phyloP scores from a whole-genome alignment of 2,888 invertebrate genomes.

The Latrodectus elegans region DNA sequence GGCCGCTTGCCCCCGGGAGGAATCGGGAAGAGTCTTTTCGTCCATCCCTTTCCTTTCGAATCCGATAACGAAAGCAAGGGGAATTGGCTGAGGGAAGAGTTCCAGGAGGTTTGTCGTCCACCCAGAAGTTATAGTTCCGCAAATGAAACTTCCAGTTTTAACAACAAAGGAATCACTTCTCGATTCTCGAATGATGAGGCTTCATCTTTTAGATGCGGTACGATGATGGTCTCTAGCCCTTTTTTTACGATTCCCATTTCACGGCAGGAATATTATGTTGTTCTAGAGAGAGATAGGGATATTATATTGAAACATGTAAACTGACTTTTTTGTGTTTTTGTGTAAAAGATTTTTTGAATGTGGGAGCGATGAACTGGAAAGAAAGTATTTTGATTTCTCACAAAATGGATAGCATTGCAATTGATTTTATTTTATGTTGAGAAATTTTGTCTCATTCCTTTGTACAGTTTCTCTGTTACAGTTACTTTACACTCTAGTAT shows the following conservation, averaged over 20 bases:
- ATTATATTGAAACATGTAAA: too few species aligned
- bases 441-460: too few species aligned
- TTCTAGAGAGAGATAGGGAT: too few species aligned
- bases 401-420: too few species aligned
- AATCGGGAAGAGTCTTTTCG: slow-evolving; percentile 14
- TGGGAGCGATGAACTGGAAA: too few species aligned
- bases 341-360: too few species aligned
- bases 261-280: too few species aligned
- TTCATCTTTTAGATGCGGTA: slow-evolving; percentile 5
- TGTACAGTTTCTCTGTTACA: too few species aligned
- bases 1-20: slow-evolving; percentile 43
- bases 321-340: too few species aligned
- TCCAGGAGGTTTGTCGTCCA: slow-evolving; percentile 1
- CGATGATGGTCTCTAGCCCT: slow-evolving; percentile 26
- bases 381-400: too few species aligned
- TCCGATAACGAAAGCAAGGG: slow-evolving; percentile 31
- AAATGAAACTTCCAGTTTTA: slow-evolving; percentile 19
- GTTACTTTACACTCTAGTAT: too few species aligned
- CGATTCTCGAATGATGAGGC: not conserved
- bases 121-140: slow-evolving; percentile 26
- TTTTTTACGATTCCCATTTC: slow-evolving; percentile 10
- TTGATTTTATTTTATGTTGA: too few species aligned
- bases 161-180: not conserved
- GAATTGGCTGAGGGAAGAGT: slow-evolving; percentile 2
- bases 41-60: slow-evolving; percentile 9